Percentiles rank a stretch among this genome's conserved stretches.
Evolutionary conservation across 2,888 invertebrate genomes (phyloP).

Genomic region (Gerosis bhagava): DNA sequence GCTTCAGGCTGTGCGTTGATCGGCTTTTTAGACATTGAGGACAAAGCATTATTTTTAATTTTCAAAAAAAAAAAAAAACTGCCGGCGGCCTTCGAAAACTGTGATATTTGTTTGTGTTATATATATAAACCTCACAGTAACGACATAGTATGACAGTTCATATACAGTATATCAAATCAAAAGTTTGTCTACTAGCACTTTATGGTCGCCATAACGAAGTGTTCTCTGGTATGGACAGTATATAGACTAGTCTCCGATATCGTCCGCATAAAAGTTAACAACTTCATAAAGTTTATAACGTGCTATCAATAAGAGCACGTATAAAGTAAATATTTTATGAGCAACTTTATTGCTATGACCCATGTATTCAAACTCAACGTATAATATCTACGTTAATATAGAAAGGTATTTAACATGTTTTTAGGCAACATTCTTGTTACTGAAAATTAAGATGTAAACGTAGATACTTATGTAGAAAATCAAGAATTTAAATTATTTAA

Average conservation of each 20-base stretch:
- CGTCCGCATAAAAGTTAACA: constrained; percentile 61
- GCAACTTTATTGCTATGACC: constrained; percentile 44
- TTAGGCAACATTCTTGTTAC: too few species aligned
- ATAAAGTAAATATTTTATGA: constrained; percentile 61
- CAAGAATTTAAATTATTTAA: too few species aligned
- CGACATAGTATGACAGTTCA: constrained; percentile 11
- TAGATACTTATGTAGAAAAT: too few species aligned
- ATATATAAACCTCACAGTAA: too few species aligned
- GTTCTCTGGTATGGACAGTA: constrained; percentile 30
- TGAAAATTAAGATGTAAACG: too few species aligned
- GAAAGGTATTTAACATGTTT: neutral
- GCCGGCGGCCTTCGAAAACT: too few species aligned
- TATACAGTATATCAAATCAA: constrained; percentile 25
- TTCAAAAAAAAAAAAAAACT: too few species aligned
- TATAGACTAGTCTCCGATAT: constrained; percentile 45
- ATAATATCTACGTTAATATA: neutral
- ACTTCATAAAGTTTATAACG: constrained; percentile 68
- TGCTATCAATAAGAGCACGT: constrained; percentile 61
- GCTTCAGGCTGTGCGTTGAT: too few species aligned
- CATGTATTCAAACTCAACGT: constrained; percentile 9
- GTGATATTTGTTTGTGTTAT: too few species aligned
- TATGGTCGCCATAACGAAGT: constrained; percentile 31
- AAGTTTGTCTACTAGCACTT: constrained; percentile 31
- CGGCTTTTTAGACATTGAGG: too few species aligned
- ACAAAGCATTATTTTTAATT: too few species aligned